Conservation (phyloP, 2,113 vertebrate genomes). For the Recurvirostra avosetta region DNA sequence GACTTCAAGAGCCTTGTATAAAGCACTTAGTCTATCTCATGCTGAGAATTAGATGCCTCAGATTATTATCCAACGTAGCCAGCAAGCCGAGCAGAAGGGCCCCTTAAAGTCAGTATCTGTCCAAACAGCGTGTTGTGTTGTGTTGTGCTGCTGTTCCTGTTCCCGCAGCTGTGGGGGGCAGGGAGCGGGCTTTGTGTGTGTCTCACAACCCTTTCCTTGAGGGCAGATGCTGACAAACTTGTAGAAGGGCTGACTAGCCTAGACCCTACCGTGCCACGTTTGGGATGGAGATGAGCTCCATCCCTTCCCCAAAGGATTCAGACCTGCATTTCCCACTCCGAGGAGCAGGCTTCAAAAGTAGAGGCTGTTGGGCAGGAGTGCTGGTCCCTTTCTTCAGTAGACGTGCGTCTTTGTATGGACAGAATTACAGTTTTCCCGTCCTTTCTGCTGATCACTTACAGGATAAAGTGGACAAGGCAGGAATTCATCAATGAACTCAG, state of each 20-base stretch:
- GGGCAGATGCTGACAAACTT: not conserved
- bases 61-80: accelerated
- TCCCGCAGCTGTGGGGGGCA: accelerated
- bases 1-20: not conserved
- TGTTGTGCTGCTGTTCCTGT: accelerated
- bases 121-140: not conserved
- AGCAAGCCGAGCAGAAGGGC: not conserved
- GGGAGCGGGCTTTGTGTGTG: not conserved
- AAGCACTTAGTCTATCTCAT: not conserved
- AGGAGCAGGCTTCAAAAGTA: not conserved
- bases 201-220: not conserved
- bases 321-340: not conserved
- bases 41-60: not conserved
- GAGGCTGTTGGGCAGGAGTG: not conserved
- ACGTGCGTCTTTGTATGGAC: not conserved
- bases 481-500: not conserved
- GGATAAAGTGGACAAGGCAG: not conserved
- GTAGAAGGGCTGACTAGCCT: not conserved
- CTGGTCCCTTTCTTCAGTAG: not conserved
- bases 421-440: not conserved
- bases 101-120: not conserved
- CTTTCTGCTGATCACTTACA: not conserved
- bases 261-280: accelerated
- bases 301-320: not conserved
- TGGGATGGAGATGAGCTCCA: not conserved